Evolutionary conservation across 2,888 invertebrate species (phyloP).

Genomic region (Taphrorychus bicolor): DNA sequence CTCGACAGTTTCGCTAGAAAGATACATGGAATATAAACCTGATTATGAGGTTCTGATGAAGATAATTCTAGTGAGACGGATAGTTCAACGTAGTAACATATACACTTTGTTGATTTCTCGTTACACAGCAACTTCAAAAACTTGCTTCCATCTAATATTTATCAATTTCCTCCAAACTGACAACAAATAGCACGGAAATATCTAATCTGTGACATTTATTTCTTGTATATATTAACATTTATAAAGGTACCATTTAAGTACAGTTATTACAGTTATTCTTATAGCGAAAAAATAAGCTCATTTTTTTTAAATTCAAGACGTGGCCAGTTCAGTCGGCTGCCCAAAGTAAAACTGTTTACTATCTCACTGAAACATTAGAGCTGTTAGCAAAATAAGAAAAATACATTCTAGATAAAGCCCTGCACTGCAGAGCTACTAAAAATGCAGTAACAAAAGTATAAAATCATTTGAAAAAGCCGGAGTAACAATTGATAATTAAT

Average conservation of each 20-base stretch:
- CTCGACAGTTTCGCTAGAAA: slow-evolving; percentile 18
- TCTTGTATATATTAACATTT: background rate
- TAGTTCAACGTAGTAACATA: background rate
- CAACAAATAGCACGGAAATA: background rate
- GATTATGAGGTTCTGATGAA: background rate
- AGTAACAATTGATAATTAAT: slow-evolving; percentile 32
- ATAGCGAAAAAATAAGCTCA: no score
- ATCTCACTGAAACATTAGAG: slow-evolving; percentile 31
- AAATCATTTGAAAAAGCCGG: slow-evolving; percentile 33
- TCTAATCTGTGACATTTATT: background rate
- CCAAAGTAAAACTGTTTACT: slow-evolving; percentile 16
- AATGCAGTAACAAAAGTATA: slow-evolving; percentile 38
- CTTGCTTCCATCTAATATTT: background rate
- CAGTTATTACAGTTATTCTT: no score
- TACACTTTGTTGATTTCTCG: no score
- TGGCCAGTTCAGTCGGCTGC: background rate
- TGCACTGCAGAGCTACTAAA: slow-evolving; percentile 26
- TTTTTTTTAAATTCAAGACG: background rate
- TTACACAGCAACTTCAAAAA: background rate
- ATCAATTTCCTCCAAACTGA: background rate
- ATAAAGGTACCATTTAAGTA: no score
- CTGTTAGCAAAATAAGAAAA: slow-evolving; percentile 34
- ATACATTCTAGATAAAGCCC: slow-evolving; percentile 34
- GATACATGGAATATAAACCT: slow-evolving; percentile 13
- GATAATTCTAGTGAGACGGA: background rate